These are phyloP conservation scores for Heliconius cydno DNA, from an alignment of 2,888 invertebrate genomes.

Conservation along the genomic window DNA sequence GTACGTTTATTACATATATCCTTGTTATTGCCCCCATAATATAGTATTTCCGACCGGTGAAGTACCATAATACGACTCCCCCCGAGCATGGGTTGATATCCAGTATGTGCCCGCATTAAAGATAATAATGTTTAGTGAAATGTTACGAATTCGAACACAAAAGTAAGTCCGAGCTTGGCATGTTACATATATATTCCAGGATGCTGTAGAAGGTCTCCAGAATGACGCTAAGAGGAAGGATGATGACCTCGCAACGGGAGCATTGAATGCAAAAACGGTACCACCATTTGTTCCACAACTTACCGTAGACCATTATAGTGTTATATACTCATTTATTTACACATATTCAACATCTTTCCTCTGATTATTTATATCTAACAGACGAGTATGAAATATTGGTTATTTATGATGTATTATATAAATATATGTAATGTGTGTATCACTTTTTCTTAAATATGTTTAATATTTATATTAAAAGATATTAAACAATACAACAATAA, in stretches of 20 bases:
- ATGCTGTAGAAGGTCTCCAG: constrained; percentile 70
- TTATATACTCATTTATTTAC: neutral
- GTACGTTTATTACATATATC: neutral
- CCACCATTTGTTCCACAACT: constrained; percentile 40
- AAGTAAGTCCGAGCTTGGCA: constrained; percentile 65
- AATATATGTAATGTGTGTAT: neutral
- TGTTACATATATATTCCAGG: constrained; percentile 76
- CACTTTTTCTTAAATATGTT: too few species aligned
- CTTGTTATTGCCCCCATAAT: constrained; percentile 12
- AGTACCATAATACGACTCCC: constrained; percentile 18
- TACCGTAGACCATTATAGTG: constrained; percentile 22
- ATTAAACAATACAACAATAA: too few species aligned
- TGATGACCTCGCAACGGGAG: constrained; percentile 62
- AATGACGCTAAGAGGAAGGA: constrained; percentile 70
- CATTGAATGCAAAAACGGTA: constrained; percentile 67
- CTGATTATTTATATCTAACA: neutral
- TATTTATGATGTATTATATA: too few species aligned
- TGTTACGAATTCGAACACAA: constrained; percentile 6
- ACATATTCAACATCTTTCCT: constrained; percentile 14
- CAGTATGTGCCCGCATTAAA: constrained; percentile 7
- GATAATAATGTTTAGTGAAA: constrained; percentile 10
- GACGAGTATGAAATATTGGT: neutral
- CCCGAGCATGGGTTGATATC: constrained; percentile 19
- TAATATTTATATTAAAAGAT: too few species aligned
- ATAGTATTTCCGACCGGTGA: constrained; percentile 26